A percentile compares a stretch with the other conserved stretches of the same genome.
Conservation (phyloP, 2,888 invertebrate species). For the Dastarcus helophoroides region DNA sequence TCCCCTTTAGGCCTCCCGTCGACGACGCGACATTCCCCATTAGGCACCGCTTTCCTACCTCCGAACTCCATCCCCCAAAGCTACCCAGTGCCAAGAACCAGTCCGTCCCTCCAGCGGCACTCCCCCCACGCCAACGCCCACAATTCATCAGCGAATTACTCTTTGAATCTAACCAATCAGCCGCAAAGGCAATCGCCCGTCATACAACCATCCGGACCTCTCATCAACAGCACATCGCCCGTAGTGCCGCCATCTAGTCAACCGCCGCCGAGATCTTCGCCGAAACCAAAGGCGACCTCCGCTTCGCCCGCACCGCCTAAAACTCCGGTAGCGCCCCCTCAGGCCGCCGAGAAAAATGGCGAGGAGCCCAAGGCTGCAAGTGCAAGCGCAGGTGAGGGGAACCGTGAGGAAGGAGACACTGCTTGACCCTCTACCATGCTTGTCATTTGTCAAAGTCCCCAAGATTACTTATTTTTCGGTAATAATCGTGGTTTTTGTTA, state of each 20-base stretch:
- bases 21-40: conserved; percentile 30
- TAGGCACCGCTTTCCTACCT: conserved; percentile 26
- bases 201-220: conserved; percentile 35
- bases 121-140: conserved; percentile 34
- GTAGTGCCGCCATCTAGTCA: conserved; percentile 22
- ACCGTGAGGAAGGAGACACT: conserved; percentile 35
- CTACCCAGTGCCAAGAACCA: conserved; percentile 39
- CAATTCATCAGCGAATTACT: conserved; percentile 23
- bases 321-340: conserved; percentile 4
- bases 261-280: conserved; percentile 21
- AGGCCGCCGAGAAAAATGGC: conserved; percentile 6
- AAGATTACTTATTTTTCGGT: conserved; percentile 32
- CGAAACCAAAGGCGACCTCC: conserved; percentile 28
- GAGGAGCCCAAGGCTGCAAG: conserved; percentile 19
- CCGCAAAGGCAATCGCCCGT: conserved; percentile 32
- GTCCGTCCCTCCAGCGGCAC: conserved; percentile 44
- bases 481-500: conserved; percentile 30
- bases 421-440: conserved; percentile 35
- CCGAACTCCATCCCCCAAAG: conserved; percentile 24
- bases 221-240: conserved; percentile 26
- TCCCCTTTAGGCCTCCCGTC: conserved; percentile 25
- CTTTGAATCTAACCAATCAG: conserved; percentile 29
- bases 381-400: conserved; percentile 33
- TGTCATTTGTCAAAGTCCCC: conserved; percentile 31
- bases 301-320: conserved; percentile 13